Base-by-base conservation (phyloP, 2,888 invertebrate species). In the Orthosia gracilis region DNA sequence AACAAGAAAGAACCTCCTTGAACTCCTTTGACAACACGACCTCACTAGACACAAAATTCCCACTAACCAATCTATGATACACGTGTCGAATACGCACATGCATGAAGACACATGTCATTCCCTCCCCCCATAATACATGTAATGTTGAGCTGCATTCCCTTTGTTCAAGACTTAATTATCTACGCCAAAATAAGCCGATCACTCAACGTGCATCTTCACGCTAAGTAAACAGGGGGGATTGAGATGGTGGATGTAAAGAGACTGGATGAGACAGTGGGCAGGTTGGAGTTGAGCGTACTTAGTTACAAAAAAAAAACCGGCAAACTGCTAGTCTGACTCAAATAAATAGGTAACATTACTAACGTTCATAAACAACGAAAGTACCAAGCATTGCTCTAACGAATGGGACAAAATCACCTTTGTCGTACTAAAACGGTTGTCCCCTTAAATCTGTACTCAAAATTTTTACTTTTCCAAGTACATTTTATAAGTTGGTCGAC, bases 141-240 rank as follows among this genome's bases (percentile, higher is more conserved):
- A 86, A 85, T 84, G 85, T 80, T 71, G 76, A 73, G 76, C 85
- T 88, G 87, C 87, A 86, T 91, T 91, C 90, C 91, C 93, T 88
- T 89, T 93, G 91, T 92, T 85, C 91, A 89, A 88, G 87, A 91
- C 91, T 92, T 93, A 92, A 95, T 95, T 95, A 95, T 94, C 92
- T 89, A 90, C 92, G 91, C 91, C 92, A 89, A 95, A 96, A 95
- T 95, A 95, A 96, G 94, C 95, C 94, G 95, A 95, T 95, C 95
- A 94, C 93, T 95, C 94, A 93, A 90, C 91, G 88, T 90, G 91
- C 93, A 93, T 95, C 95, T 94, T 94, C 93, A 93, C 92, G 91
- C 92, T 91, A 90, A 88, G 90, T 89, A 94, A 94, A 94, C 94
- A 94, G 85, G 91, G 94, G 95, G 91, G 82, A 86, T 58, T 59